phyloP scores from a whole-genome alignment of 2,113 vertebrate genomes.

The Geococcyx californianus region DNA sequence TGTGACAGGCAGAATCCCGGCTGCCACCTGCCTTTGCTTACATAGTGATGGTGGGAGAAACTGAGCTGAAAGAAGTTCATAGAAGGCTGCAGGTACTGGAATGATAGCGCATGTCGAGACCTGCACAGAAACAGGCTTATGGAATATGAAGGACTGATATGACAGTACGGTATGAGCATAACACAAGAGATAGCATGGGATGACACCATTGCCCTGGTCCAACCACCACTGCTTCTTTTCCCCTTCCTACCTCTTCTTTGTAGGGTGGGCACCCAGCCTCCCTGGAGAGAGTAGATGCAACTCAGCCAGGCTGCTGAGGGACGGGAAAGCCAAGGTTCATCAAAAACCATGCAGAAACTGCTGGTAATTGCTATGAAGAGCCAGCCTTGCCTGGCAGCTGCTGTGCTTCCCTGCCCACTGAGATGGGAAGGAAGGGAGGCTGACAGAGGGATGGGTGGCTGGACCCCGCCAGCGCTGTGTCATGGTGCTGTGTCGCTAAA shows the following conservation, averaged over 20 bases:
- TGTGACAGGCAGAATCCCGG: neutral
- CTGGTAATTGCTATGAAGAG: neutral
- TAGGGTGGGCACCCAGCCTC: neutral
- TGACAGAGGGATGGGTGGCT: neutral
- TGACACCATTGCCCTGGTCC: neutral
- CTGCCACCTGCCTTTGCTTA: neutral
- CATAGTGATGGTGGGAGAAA: neutral
- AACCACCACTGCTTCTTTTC: neutral
- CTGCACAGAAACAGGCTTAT: neutral
- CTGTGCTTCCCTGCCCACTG: neutral
- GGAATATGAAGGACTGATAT: neutral
- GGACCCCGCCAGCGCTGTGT: neutral
- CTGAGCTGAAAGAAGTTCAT: neutral
- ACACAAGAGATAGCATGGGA: neutral
- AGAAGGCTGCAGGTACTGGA: neutral
- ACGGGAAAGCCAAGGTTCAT: neutral
- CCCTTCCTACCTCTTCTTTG: neutral
- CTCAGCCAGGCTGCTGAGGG: neutral
- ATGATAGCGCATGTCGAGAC: neutral
- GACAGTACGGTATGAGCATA: neutral
- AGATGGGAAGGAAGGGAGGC: neutral
- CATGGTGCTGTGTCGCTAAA: neutral
- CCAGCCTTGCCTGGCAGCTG: neutral
- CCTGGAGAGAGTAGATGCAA: neutral
- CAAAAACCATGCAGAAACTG: neutral